These are phyloP conservation scores for Actinia tenebrosa DNA, from an alignment of 64 coral and sea anemone genomes.

Conservation along the genomic window DNA sequence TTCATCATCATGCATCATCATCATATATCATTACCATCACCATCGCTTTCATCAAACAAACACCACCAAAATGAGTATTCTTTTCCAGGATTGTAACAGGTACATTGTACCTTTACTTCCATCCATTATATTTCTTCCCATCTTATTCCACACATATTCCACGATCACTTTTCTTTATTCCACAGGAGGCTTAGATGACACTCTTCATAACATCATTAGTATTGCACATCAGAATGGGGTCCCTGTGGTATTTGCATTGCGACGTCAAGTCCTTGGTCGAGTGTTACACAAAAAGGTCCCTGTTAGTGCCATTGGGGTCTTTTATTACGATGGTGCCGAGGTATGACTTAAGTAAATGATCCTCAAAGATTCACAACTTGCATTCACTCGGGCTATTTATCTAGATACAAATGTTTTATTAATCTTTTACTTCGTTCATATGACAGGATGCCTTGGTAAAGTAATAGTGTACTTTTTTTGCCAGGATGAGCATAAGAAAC, in stretches of 20 bases:
- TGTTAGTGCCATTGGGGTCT: conserved; percentile 90
- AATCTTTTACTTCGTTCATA: not conserved
- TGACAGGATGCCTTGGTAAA: not conserved
- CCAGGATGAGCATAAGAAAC: conserved; percentile 51
- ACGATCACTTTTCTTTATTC: not conserved
- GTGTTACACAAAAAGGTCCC: conserved; percentile 94
- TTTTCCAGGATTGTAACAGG: no score
- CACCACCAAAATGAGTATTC: no score
- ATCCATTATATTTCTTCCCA: no score
- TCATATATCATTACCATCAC: no score
- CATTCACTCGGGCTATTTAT: not conserved
- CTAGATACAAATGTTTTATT: not conserved
- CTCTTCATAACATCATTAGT: conserved; percentile 63
- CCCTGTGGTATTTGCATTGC: conserved; percentile 81
- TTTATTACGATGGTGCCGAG: conserved; percentile 98
- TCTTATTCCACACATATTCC: no score
- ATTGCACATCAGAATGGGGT: conserved; percentile 62
- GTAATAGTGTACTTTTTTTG: not conserved
- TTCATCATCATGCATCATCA: no score
- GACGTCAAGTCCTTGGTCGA: conserved; percentile 71
- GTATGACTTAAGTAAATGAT: conserved; percentile 4
- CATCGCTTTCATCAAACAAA: no score
- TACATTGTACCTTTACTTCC: no score
- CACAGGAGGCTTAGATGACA: conserved; percentile 87
- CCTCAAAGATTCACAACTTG: not conserved